Evolutionary conservation across 2,888 invertebrate genomes (phyloP), one percentile per base, ranked within the genome.

Genomic region (Hesperia comma): DNA sequence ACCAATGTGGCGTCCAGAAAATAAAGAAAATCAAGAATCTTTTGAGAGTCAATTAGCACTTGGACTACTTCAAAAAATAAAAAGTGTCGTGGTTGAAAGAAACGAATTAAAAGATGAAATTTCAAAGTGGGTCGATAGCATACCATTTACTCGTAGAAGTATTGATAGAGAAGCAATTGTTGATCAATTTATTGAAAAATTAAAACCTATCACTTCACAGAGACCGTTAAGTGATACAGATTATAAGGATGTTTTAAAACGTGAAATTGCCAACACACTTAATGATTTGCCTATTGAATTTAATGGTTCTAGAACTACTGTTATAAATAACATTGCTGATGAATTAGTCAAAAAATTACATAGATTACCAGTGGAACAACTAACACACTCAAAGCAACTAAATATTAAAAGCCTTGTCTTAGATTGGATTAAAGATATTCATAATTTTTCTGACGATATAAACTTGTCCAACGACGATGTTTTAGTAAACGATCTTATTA

Each of bases 1-100:
- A 43, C 82, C 83, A 0, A 79, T 86, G 69, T 85, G 86, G 85
- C 70, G 69, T 32, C 81, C 82, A 7, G 74, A 64, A 5, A 66
- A 67, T 21, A 72, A 77, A 61, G 19, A 67, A 6, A 76, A 81
- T 2, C 70, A 74, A 54, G 69, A 76, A 2, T 46, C 17, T 3
- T 77, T 84, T 46, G 81, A 75, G 68, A 70, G 75, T 2, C 70
- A 72, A 58, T 68, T 84, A 6, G 62, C 72, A 61, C 72, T 79
- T 40, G 76, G 71, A 33, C 74, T 86, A 1, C 33, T 61, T 49
- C 21, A 61, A 40, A 61, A 32, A 17, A 49, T 61, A 55, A 61
- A 54, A 32, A 37, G 14, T n/a, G 7, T 43, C 1, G 17, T 14
- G n/a, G 17, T 32, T 41, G 41, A 21, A 2, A 15, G 26, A 57